These are phyloP conservation scores for Isurus oxyrinchus DNA, from an alignment of 2,113 vertebrate species.

Conservation along the genomic window DNA sequence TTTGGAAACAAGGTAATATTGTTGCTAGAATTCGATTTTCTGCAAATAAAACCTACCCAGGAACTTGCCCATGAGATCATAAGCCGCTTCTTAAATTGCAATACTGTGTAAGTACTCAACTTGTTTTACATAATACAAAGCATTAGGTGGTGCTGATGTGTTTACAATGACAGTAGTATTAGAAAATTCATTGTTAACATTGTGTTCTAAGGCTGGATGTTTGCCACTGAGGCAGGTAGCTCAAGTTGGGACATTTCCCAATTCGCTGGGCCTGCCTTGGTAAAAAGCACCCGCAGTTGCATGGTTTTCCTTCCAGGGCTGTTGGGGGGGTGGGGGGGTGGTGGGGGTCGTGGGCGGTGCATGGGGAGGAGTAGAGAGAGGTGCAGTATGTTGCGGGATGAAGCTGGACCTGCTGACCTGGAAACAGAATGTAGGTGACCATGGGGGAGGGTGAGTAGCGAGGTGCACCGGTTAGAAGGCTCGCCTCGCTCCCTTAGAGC, in stretches of 20 bases:
- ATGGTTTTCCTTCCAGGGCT: not conserved
- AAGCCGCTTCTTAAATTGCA: not conserved
- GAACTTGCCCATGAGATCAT: not conserved
- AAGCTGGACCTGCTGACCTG: not conserved
- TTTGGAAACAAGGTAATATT: not conserved
- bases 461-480: not conserved
- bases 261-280: not conserved
- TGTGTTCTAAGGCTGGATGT: not conserved
- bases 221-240: no score
- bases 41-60: not conserved
- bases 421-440: no score
- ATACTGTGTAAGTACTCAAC: not conserved
- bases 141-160: conserved; percentile 26
- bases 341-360: no score
- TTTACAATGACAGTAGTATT: not conserved
- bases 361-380: no score
- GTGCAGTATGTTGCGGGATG: not conserved
- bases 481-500: not conserved
- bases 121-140: not conserved
- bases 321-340: no score
- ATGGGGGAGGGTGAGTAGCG: no score
- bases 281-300: not conserved
- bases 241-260: no score
- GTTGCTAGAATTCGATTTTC: not conserved
- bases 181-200: not conserved